Conservation (phyloP, 2,113 vertebrate genomes). For the Meleagris gallopavo region DNA sequence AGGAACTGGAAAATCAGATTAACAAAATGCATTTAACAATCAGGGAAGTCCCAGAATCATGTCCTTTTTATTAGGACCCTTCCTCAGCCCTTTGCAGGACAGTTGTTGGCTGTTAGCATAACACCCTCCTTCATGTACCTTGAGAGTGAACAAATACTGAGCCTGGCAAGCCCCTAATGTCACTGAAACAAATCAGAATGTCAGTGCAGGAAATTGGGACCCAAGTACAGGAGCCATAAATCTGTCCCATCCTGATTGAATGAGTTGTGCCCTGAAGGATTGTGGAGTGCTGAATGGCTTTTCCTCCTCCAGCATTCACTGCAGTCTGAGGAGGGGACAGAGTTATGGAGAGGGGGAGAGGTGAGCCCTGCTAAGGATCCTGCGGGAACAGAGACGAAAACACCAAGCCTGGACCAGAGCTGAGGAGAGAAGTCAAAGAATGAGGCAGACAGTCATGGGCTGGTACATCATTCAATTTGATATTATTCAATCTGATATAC, state of each 20-base stretch:
- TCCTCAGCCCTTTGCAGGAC: not conserved
- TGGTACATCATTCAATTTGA: conserved; percentile 14
- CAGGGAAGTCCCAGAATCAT: not conserved
- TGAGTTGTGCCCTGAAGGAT: conserved; percentile 57
- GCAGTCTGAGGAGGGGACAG: not conserved
- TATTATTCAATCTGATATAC: conserved; percentile 12
- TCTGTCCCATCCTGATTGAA: conserved; percentile 56
- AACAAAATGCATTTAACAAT: not conserved
- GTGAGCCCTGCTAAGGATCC: not conserved
- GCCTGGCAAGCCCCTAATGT: conserved; percentile 31
- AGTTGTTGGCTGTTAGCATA: not conserved
- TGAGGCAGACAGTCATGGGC: not conserved
- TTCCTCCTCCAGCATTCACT: not conserved
- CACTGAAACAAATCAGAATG: conserved; percentile 72
- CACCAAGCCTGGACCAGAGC: not conserved
- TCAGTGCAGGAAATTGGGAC: conserved; percentile 66
- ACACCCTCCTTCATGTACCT: not conserved
- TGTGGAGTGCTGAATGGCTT: conserved; percentile 48
- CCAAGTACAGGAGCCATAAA: conserved; percentile 48
- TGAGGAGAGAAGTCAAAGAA: not conserved
- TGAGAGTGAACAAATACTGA: not conserved
- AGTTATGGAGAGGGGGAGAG: conserved; percentile 21
- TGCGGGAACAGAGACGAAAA: not conserved
- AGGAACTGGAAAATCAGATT: not conserved
- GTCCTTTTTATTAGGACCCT: not conserved